Evolutionary conservation across 1,140 invertebrate species (phyloP), one percentile per base, ranked within the genome.

Genomic region (Drosophila sechellia): DNA sequence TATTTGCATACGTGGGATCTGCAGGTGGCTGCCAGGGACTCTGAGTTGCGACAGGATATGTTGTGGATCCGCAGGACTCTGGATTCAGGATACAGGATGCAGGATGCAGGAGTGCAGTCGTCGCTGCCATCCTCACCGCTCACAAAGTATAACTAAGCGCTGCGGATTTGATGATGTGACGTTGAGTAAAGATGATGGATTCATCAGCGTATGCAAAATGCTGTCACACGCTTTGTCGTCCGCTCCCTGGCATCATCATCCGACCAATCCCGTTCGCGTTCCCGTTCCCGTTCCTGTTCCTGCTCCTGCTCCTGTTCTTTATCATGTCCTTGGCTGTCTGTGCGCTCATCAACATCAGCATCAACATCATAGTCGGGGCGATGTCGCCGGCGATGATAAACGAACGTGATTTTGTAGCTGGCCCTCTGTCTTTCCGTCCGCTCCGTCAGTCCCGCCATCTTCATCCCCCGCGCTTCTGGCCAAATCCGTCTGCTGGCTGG

Each of bases 141-240:
- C 72, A 58, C 59, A 86, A 76, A 81, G 80, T 76, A 76, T 59
- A 86, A 86, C 83, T 86, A 83, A 86, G 79, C 75, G 83, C 63
- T 77, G 59, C 54, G 83, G 81, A 81, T 81, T 86, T 81, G 81
- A 81, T 90, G 86, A 90, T 90, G 81, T 90, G 81, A 90, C 86
- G 75, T 86, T 81, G 81, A 90, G 81, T 89, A 89, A 87, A 80
- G 84, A 90, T 90, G 86, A 90, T 90, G 86, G 81, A 90, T 90
- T 90, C 86, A 90, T 86, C 81, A 86, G 87, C 79, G 78, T 90
- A 90, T 90, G 86, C 84, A 90, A 90, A 90, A 81, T 83, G 86
- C 80, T 85, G 77, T 89, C 85, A 90, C 81, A 90, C 85, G 80
- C 85, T 89, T 87, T 90, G 85, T 90, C 80, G 61, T 69, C 66